Base-by-base conservation (phyloP, 2,797 vertebrate genomes). In the Chaetodon trifasciatus region DNA sequence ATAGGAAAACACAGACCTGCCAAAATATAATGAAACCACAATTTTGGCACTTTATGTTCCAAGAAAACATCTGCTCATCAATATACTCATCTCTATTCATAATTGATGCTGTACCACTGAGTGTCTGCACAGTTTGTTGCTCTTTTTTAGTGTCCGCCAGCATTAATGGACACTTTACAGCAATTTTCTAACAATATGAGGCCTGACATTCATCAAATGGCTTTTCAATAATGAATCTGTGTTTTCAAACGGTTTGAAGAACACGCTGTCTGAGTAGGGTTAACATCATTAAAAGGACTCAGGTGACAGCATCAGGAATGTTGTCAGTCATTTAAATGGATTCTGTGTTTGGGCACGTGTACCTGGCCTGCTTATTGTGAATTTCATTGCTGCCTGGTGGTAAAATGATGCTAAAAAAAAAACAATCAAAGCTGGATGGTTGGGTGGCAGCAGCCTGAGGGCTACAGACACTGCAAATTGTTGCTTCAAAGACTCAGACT, bases 401-500 rank as follows among this genome's bases (percentile, higher is more conserved):
- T 50, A 46, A 76, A 80, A 76, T 37, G 47, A 49, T 16, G 47
- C 49, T 46, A 28, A 58, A 47, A 69, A 75, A 52, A 49, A 55
- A 23, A 47, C 39, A 65, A 69, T 81, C 61, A 80, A 77, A 72
- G 57, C 60, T 55, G 49, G 24, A 8, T 69, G 68, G 65, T 47
- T 66, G 40, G 65, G 40, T 58, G 79, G 69, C 56, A 74, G 56
- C 63, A 37, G 85, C 76, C 71, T 49, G 16, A 70, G 77, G 85
- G 61, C 42, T 57, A 42, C 72, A 56, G 24, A 71, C 5, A 1
- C 50, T 42, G 21, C 37, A 49, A 68, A 64, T 12, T 42, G 23
- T 56, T 77, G 77, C 66, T 82, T 76, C 81, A 83, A 79, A 87
- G 63, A 56, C n/a, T 70, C 32, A 24, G 61, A 76, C 19, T 12